phyloP scores from a whole-genome alignment of 2,113 vertebrate species.

The Heliornis fulica region DNA sequence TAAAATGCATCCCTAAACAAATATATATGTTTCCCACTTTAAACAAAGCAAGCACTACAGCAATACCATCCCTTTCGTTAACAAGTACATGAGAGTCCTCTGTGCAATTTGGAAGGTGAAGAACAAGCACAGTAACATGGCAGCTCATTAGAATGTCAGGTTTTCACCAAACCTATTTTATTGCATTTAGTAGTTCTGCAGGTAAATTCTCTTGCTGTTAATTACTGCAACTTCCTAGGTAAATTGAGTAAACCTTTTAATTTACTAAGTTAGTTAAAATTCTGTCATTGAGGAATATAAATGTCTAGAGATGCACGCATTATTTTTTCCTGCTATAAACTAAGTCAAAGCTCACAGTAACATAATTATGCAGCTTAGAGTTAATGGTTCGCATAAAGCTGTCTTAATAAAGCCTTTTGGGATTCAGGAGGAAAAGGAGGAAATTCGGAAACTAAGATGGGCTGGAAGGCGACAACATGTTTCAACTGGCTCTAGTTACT shows the following conservation, averaged over 20 bases:
- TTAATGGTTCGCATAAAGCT: conserved; percentile 66
- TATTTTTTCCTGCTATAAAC: neutral
- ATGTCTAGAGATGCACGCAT: neutral
- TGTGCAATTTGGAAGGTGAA: neutral
- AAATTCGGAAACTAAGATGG: conserved; percentile 54
- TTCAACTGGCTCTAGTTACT: conserved; percentile 31
- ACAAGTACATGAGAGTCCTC: neutral
- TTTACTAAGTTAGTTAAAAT: conserved; percentile 57
- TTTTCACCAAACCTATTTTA: neutral
- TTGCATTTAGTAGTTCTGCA: neutral
- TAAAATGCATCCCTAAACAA: neutral
- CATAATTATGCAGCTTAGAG: conserved; percentile 57
- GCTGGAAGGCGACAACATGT: conserved; percentile 25
- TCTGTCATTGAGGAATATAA: conserved; percentile 10
- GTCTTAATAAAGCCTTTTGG: conserved; percentile 72
- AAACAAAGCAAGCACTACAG: neutral
- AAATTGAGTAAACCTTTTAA: conserved; percentile 61
- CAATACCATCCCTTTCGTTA: neutral
- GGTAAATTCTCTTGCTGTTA: conserved; percentile 28
- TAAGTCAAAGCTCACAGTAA: conserved; percentile 35
- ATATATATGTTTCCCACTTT: neutral
- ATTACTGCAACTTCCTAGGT: conserved; percentile 39
- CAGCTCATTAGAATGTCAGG: neutral
- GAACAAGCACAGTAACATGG: neutral
- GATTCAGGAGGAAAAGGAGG: conserved; percentile 34